These are phyloP conservation scores for Sphenodon punctatus DNA, from an alignment of 2,797 vertebrate species.

Conservation along the genomic window DNA sequence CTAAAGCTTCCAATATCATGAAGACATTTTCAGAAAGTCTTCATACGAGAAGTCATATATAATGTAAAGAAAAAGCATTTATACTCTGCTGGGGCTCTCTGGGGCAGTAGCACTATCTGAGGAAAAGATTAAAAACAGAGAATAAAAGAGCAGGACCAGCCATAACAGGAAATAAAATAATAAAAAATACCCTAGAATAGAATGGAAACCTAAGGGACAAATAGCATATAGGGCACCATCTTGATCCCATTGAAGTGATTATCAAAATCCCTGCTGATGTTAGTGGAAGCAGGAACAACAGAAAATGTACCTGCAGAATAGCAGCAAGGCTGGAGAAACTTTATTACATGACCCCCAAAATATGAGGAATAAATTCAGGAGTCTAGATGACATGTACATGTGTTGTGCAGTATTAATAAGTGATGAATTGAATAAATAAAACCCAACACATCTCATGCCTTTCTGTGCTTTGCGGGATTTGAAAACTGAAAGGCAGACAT, in stretches of 20 bases:
- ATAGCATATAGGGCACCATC: neutral
- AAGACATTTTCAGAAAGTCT: conserved; percentile 16
- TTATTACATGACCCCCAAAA: conserved; percentile 39
- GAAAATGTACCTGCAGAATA: neutral
- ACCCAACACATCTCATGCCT: neutral
- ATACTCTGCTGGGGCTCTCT: neutral
- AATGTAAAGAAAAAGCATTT: neutral
- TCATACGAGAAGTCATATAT: neutral
- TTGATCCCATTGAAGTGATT: conserved; percentile 1
- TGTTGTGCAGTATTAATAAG: conserved; percentile 56
- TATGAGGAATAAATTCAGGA: conserved; percentile 27
- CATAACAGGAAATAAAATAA: conserved; percentile 3
- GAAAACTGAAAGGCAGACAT: neutral
- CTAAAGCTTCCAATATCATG: neutral
- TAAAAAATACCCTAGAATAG: neutral
- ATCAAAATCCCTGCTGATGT: conserved; percentile 3
- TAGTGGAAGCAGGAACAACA: neutral
- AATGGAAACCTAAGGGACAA: neutral
- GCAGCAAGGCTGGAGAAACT: conserved; percentile 9
- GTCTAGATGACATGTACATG: conserved; percentile 45
- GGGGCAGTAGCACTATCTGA: neutral
- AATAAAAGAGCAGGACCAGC: neutral
- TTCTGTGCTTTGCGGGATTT: neutral
- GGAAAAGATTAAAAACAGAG: neutral
- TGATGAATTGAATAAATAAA: conserved; percentile 62